Conservation (phyloP, 2,888 invertebrate genomes). For the Cheilosia vulpina region DNA sequence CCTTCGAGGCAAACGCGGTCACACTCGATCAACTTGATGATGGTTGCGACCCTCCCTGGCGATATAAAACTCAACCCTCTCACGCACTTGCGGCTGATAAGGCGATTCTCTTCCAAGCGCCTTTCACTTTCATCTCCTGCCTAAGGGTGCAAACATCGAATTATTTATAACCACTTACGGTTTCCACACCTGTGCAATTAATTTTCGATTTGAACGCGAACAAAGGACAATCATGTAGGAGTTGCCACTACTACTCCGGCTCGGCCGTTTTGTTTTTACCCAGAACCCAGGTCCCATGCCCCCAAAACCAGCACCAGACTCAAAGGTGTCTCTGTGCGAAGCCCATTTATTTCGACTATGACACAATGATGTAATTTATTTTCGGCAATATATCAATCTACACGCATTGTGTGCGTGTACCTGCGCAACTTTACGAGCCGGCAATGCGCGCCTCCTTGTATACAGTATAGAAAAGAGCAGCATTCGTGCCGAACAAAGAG, state of each 20-base stretch:
- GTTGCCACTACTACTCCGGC: conserved; percentile 60
- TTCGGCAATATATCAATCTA: conserved; percentile 74
- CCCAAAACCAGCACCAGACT: conserved; percentile 49
- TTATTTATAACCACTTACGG: conserved; percentile 70
- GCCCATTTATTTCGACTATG: conserved; percentile 70
- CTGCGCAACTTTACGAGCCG: conserved; percentile 53
- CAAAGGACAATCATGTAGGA: conserved; percentile 50
- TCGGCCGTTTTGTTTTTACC: conserved; percentile 44
- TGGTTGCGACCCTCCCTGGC: not conserved
- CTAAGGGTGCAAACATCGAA: conserved; percentile 57
- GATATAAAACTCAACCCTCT: conserved; percentile 61
- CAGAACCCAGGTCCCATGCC: conserved; percentile 4
- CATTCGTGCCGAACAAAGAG: conserved; percentile 69
- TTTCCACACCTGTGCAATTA: conserved; percentile 74
- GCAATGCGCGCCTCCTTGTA: conserved; percentile 61
- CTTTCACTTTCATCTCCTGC: conserved; percentile 61
- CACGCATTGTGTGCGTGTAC: conserved; percentile 51
- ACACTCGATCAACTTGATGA: not conserved
- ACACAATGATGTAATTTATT: conserved; percentile 73
- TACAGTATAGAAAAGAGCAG: conserved; percentile 56
- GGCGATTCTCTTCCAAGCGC: conserved; percentile 46
- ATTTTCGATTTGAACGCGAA: conserved; percentile 61
- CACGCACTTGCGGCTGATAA: conserved; percentile 51
- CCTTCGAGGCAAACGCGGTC: not conserved
- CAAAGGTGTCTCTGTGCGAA: conserved; percentile 68